Conservation (phyloP, 2,888 invertebrate genomes). For the Cryptocheilus praepositus region DNA sequence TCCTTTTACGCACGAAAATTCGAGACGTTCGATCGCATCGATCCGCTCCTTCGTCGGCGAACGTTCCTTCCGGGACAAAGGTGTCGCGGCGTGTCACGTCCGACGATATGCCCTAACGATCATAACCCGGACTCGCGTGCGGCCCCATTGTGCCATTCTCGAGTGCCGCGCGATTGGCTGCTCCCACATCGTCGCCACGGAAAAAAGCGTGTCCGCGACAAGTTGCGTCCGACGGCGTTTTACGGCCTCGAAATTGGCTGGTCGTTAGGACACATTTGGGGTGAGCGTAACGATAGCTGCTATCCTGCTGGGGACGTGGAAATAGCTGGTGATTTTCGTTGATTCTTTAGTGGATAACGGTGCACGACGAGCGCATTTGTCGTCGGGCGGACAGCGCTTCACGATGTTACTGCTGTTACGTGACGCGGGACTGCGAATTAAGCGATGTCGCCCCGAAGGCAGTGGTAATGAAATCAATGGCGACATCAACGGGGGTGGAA, state of each 20-base stretch:
- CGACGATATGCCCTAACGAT: conserved; percentile 32
- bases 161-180: conserved; percentile 1
- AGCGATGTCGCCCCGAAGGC: too few relatives aligned
- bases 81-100: conserved; percentile 3
- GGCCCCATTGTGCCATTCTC: conserved; percentile 7
- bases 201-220: conserved; percentile 6
- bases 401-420: too few relatives aligned
- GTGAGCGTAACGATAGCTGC: too few relatives aligned
- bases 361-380: too few relatives aligned
- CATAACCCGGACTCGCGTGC: conserved; percentile 4
- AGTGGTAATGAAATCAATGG: too few relatives aligned
- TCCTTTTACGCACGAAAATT: neutral
- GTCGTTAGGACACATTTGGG: conserved; percentile 20
- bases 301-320: too few relatives aligned
- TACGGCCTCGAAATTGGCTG: conserved; percentile 16
- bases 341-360: too few relatives aligned
- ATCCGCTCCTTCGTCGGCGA: neutral
- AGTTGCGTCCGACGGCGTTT: neutral
- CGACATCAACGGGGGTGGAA: too few relatives aligned
- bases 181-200: neutral
- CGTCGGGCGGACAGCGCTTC: too few relatives aligned
- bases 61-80: neutral
- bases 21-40: neutral
- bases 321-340: too few relatives aligned
- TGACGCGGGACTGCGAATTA: too few relatives aligned